Base-by-base conservation (phyloP, 2,113 vertebrate species). In the Kryptolebias marmoratus region DNA sequence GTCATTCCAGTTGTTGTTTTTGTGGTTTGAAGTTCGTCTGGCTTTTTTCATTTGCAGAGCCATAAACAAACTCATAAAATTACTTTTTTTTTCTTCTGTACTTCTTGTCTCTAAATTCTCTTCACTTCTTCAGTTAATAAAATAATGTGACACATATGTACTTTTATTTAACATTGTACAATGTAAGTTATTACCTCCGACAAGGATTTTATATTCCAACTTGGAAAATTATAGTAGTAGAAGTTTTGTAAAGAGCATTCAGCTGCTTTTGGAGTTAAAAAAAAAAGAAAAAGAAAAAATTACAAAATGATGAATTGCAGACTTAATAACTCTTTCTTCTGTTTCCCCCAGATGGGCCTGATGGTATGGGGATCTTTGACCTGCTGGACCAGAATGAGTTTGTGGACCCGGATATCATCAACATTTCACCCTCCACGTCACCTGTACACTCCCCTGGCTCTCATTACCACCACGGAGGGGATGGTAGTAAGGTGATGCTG, bases 401-500 rank as follows among this genome's bases (percentile, higher is more conserved):
- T 4, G 32, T 36, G 84, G 97, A 98, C 90, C 95, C 97, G 52
- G 97, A 98, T 90, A 95, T 99, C 73, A 99, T 99, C 84, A 98
- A 95, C 93, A 98, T 97, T 80, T 99, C 95, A 30, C 96, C 97
- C 77, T 96, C 91, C 83, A 94, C 95, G 48, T 98, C 97, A 45
- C 97, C 97, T 42, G 96, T 96, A 44, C 97, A 98, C 94, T 98
- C 97, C 82, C 97, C 97, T 45, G 95, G 96, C 85, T 97, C 96
- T 75, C 96, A 98, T 92, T 98, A 97, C 89, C 95, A 95, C 76
- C 97, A 97, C 0, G 96, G 96, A 83, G 94, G 95, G 65, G 96
- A 98, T 65, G 95, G 94, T 90, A 95, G 96, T 92, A 98, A 98
- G 96, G 97, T 97, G 93, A 91, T 74, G 15, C 50, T 2, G 3